Conservation (phyloP, 2,888 invertebrate genomes). For the Furcula furcula region DNA sequence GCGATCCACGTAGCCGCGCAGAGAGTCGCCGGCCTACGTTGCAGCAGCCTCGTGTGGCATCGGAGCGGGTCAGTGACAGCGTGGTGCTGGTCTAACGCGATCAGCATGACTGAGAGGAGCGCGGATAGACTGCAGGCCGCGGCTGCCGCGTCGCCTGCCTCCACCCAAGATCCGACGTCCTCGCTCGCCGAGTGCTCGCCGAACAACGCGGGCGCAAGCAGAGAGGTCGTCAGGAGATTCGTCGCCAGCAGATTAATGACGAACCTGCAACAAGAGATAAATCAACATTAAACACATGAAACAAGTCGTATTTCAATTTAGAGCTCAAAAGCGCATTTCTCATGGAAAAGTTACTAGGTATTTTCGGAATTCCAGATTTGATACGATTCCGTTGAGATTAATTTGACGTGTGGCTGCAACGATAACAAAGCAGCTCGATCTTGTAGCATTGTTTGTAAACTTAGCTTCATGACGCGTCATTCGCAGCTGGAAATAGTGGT, state of each 20-base stretch:
- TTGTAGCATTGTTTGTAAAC: slow-evolving; percentile 35
- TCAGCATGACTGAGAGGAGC: slow-evolving; percentile 64
- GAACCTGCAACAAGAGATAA: slow-evolving; percentile 81
- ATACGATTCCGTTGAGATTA: slow-evolving; percentile 14
- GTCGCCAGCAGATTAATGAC: slow-evolving; percentile 82
- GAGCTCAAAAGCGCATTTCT: too few species aligned
- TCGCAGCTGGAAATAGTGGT: slow-evolving; percentile 31
- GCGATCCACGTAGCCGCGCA: slow-evolving; percentile 81
- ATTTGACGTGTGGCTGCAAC: slow-evolving; percentile 19
- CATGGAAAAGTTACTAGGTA: slow-evolving; percentile 24
- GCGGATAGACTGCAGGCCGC: slow-evolving; percentile 64
- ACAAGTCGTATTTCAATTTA: too few species aligned
- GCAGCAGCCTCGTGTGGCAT: slow-evolving; percentile 73
- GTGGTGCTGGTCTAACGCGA: slow-evolving; percentile 79
- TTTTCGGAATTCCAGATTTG: slow-evolving; percentile 13
- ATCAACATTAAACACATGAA: not conserved
- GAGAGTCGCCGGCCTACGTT: slow-evolving; percentile 68
- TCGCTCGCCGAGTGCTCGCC: slow-evolving; percentile 84
- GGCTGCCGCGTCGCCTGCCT: slow-evolving; percentile 76
- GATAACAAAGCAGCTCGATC: slow-evolving; percentile 19
- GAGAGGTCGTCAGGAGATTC: slow-evolving; percentile 72
- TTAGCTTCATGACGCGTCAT: slow-evolving; percentile 21
- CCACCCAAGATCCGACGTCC: slow-evolving; percentile 81
- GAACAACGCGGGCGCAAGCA: slow-evolving; percentile 74
- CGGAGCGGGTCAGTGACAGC: slow-evolving; percentile 78